Conservation (phyloP, 2,888 invertebrate genomes). For the Callosobruchus maculatus region DNA sequence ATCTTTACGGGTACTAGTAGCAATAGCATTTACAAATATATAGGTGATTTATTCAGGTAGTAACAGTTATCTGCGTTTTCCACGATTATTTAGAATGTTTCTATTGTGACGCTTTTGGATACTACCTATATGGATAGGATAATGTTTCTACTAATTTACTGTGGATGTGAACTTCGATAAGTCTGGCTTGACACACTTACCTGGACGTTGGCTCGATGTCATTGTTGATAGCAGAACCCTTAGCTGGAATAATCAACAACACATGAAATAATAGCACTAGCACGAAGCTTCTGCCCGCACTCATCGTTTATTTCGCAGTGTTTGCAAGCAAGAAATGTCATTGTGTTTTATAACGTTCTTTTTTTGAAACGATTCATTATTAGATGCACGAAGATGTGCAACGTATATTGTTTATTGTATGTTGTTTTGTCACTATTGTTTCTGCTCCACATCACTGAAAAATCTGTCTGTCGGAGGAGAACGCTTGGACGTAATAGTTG, state of each 20-base stretch:
- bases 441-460: conserved; percentile 29
- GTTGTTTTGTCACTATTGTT: conserved; percentile 28
- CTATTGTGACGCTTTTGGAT: too few relatives aligned
- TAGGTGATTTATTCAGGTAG: too few relatives aligned
- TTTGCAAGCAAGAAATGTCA: background rate
- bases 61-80: too few relatives aligned
- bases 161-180: too few relatives aligned
- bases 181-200: background rate
- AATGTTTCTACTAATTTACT: too few relatives aligned
- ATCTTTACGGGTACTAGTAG: too few relatives aligned
- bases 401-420: conserved; percentile 6
- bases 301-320: background rate
- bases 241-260: background rate
- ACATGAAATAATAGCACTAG: conserved; percentile 1
- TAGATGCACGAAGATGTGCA: background rate
- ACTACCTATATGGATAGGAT: too few relatives aligned
- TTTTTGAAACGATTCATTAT: background rate
- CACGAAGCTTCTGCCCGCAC: background rate
- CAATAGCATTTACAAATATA: too few relatives aligned
- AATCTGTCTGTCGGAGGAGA: conserved; percentile 11
- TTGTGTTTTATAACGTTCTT: background rate
- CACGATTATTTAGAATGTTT: too few relatives aligned
- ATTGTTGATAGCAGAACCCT: background rate
- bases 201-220: background rate
- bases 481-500: background rate